phyloP scores from a whole-genome alignment of 2,888 invertebrate genomes.

The Blomia tropicalis region DNA sequence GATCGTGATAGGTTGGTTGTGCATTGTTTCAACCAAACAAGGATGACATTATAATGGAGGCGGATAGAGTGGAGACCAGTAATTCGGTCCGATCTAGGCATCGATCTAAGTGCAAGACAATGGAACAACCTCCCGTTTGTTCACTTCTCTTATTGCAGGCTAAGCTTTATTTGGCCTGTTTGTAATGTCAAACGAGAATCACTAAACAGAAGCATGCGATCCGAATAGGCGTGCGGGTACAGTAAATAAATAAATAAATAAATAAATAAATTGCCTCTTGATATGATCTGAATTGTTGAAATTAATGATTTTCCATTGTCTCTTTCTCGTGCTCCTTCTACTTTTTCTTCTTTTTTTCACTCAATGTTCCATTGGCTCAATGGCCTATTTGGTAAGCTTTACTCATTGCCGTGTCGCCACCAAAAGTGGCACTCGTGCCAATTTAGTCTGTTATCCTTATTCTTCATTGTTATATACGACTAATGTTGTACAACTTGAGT shows the following conservation, averaged over 20 bases:
- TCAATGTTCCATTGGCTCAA: not conserved
- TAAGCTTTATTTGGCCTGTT: not conserved
- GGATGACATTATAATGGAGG: too few relatives aligned
- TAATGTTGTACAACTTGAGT: not conserved
- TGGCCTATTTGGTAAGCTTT: slow-evolving; percentile 2
- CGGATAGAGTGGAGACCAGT: too few relatives aligned
- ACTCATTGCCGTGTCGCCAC: not conserved
- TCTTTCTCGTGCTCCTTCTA: not conserved
- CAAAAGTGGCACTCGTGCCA: not conserved
- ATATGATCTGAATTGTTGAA: slow-evolving; percentile 12
- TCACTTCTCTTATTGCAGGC: not conserved
- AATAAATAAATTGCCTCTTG: slow-evolving; percentile 13
- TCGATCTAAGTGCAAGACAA: too few relatives aligned
- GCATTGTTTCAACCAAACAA: too few relatives aligned
- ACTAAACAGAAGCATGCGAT: not conserved
- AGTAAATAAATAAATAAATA: not conserved
- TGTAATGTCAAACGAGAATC: too few relatives aligned
- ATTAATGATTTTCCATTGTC: slow-evolving; percentile 7
- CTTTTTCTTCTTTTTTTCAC: not conserved
- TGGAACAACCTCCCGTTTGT: not conserved
- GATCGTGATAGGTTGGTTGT: too few relatives aligned
- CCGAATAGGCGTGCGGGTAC: not conserved
- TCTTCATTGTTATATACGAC: not conserved
- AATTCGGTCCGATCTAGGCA: too few relatives aligned
- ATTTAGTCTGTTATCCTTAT: not conserved